Base-by-base conservation (phyloP, 2,113 vertebrate species). In the Heterotis niloticus region DNA sequence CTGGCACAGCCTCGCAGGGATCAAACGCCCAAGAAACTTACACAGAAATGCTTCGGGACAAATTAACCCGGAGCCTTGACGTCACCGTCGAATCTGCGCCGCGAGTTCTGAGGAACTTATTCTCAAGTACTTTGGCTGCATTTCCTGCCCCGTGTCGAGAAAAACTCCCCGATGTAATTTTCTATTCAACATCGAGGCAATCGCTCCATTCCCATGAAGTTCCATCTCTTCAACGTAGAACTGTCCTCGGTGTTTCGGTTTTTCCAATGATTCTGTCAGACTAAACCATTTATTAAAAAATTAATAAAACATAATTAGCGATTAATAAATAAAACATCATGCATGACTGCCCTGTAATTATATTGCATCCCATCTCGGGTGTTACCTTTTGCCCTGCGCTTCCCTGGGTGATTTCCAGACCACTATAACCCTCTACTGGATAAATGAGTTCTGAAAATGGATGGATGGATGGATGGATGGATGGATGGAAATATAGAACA, bases 21-120 rank as follows among this genome's bases (percentile, higher is more conserved):
- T 74, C 71, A 74, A 74, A 74, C 34, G 71, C 54, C 56, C 28
- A 26, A 74, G 51, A 74, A 74, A 74, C 71, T n/a, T 52, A 59
- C 28, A 51, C 71, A 74, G 54, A 74, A 54, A 74, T 57, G 34
- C 54, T 20, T 24, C 71, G 14, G 57, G 71, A 74, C 71, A 74
- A 74, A 74, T 74, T 74, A 74, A 74, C 71, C 57, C 11, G 54
- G 71, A 74, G 14, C 23, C 71, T 54, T 51, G 14, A 59, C 71
- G n/a, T 74, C 71, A 74, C 54, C 13, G 16, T 18, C 57, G 57
- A 44, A 74, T 74, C 34, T 23, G 24, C 54, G 24, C n/a, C 24
- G 26, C 54, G 4, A n/a, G 54, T 74, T 13, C 71, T n/a, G 23
- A 59, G 24, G 57, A 74, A 74, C 71, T 74, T 74, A 74, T 57